A percentile compares a stretch with the other conserved stretches of the same genome.
Conservation (phyloP, 2,113 vertebrate genomes). For the Crotalus tigris region DNA sequence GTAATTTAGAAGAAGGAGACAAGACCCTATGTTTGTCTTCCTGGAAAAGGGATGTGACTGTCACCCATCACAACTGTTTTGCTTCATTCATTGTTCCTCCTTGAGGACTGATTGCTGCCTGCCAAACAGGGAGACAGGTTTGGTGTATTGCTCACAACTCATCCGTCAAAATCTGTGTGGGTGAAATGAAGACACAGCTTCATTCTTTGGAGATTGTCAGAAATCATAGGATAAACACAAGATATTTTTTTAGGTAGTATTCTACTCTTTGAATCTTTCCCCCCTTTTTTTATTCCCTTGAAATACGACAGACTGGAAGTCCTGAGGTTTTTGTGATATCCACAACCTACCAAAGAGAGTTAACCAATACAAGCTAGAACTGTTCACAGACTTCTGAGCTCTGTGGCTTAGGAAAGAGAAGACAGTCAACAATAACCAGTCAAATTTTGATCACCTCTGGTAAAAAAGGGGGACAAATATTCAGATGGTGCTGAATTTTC, state of each 20-base stretch:
- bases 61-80: slow-evolving; percentile 34
- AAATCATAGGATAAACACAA: slow-evolving; percentile 19
- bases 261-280: background rate
- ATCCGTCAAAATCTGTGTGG: slow-evolving; percentile 6
- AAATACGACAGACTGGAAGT: background rate
- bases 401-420: background rate
- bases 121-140: background rate
- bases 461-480: background rate
- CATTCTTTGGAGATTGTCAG: background rate
- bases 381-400: background rate
- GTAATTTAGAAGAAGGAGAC: slow-evolving; percentile 7
- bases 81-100: slow-evolving; percentile 22
- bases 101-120: background rate
- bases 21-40: background rate
- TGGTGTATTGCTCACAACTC: background rate
- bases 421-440: background rate
- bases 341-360: background rate
- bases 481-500: background rate
- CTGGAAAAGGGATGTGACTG: slow-evolving; percentile 26
- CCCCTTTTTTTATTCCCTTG: too few species aligned
- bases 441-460: background rate
- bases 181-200: slow-evolving; percentile 4
- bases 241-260: background rate
- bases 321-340: background rate
- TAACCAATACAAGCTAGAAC: background rate